Evolutionary conservation across 2,113 vertebrate genomes (phyloP), one percentile per base, ranked within the genome.

Genomic region (Mohoua ochrocephala): DNA sequence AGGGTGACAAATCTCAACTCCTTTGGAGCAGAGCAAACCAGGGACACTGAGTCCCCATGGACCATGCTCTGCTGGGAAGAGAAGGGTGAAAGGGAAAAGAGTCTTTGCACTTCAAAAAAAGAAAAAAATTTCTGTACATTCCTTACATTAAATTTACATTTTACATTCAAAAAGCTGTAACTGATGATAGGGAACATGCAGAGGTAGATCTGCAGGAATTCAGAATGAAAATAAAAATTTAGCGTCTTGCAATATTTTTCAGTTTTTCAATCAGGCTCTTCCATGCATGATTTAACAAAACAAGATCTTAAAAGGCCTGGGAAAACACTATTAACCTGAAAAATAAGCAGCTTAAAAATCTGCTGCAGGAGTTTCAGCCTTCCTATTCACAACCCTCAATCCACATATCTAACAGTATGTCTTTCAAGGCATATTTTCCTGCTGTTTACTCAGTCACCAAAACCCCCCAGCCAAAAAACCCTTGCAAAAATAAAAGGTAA

Each of bases 271-370:
- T 56, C 64, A 63, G 35, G 28, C 42, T 88, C 28, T 88, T 93
- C 68, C 63, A 86, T 56, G 76, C 45, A 67, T 84, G 68, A 77
- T 81, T 91, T 91, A 87, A 86, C 56, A 53, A 95, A 95, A 94
- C 8, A 78, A 93, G 84, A 84, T 81, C 80, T 92, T 89, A 81
- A 84, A 96, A 78, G 59, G 68, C 67, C 89, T 91, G 52, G 33
- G 22, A 68, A 93, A 95, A 89, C 76, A 87, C 53, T 71, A 91
- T 81, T 94, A 95, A 95, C 89, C 52, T 78, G 73, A 91, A 95
- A 91, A 95, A 91, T 89, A 95, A 94, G 91, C 61, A 89, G 96
- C 84, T 95, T 95, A 78, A 89, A 89, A 84, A 95, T 75, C 64
- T 94, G 75, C 89, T 89, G 94, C 45, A 87, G 52, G 69, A 87